Base-by-base conservation (phyloP, 2,113 vertebrate species). In the Myiagra hebetior region DNA sequence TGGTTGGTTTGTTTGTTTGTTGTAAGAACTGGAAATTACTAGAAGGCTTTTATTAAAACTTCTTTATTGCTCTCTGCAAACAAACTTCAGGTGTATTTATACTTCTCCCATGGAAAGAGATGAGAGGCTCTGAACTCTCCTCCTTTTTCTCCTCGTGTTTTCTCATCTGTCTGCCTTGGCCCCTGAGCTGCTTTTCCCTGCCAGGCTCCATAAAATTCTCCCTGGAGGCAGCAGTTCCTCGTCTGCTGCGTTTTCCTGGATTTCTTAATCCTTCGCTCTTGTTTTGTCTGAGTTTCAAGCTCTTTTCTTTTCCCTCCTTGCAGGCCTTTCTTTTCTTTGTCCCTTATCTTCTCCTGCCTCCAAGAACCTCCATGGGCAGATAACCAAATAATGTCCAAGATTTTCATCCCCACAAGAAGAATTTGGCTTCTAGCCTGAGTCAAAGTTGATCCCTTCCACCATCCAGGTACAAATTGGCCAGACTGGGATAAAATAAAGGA, bases 81-180 rank as follows among this genome's bases (percentile, higher is more conserved):
- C 74, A 75, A 52, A 27, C 60, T 93, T 87, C 81, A 94, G 95
- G 89, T 94, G 89, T 96, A 87, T 95, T 97, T 94, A 56, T 67
- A 7, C 53, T 91, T 72, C 21, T 84, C 6, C 15, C 7, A 0
- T 87, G 95, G 93, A 91, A 84, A 39, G 87, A 94, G 92, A 96
- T 94, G 44, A 94, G 93, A 93, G 94, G 15, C 72, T 83, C 85
- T 70, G 84, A 92, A 16, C 56, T 57, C 72, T 77, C 18, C 70
- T 91, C 68, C 57, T 65, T 75, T 75, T 60, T 85, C 49, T 68
- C 63, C 55, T 74, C 31, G 1, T 37, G 28, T 42, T 81, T 37
- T 80, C 27, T 95, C 28, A 3, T 24, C 33, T 27, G 65, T 37
- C 75, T 95, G 35, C 63, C 16, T 46, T 91, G 86, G 89, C 76